Percentiles rank a stretch among this genome's conserved stretches.
Evolutionary conservation across 2,888 invertebrate genomes (phyloP).

Genomic region (Brenthis ino): DNA sequence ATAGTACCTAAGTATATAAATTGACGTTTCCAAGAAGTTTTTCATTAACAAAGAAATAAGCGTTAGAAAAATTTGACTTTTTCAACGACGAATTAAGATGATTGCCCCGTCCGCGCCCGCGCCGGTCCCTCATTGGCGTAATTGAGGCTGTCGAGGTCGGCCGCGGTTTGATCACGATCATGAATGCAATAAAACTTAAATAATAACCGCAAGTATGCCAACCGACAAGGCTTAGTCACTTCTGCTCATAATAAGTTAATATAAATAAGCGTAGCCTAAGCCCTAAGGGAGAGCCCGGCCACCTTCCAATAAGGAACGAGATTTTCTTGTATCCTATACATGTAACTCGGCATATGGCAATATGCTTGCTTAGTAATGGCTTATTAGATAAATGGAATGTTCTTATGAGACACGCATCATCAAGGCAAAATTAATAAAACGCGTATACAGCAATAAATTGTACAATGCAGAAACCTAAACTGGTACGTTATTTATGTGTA

Average conservation of each 20-base stretch:
- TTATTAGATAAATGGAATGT: too few relatives aligned
- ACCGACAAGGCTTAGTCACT: conserved; percentile 14
- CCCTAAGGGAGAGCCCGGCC: neutral
- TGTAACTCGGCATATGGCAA: too few relatives aligned
- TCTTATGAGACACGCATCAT: too few relatives aligned
- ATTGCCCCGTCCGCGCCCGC: conserved; percentile 52
- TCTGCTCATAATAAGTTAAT: conserved; percentile 15
- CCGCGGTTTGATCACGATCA: conserved; percentile 70
- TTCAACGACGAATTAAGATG: conserved; percentile 51
- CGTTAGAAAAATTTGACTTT: conserved; percentile 9
- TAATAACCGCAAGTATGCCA: conserved; percentile 40
- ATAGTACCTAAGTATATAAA: too few relatives aligned
- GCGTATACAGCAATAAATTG: too few relatives aligned
- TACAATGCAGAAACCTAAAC: too few relatives aligned
- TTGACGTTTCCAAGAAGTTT: too few relatives aligned
- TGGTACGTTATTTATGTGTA: too few relatives aligned
- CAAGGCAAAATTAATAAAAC: too few relatives aligned
- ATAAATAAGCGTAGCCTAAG: neutral
- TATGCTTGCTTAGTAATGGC: too few relatives aligned
- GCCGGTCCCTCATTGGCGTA: conserved; percentile 66
- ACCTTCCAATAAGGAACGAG: too few relatives aligned
- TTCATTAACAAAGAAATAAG: neutral
- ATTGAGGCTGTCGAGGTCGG: conserved; percentile 68
- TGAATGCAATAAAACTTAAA: conserved; percentile 59
- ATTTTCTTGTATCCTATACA: too few relatives aligned